Evolutionary conservation across 64 coral and sea anemone species (phyloP).

Genomic region (Cladopsammia gracilis): DNA sequence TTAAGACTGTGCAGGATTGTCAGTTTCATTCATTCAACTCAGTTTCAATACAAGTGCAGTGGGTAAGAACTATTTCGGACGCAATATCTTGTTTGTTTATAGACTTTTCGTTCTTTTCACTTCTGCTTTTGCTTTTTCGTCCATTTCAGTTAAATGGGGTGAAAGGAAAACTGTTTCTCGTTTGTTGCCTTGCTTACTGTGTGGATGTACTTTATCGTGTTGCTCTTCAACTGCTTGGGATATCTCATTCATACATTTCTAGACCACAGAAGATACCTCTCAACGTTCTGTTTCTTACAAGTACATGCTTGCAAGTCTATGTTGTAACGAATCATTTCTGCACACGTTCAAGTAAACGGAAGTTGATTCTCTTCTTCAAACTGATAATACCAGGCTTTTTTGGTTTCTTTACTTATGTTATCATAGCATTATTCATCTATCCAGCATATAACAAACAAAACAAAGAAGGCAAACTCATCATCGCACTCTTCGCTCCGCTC

Average conservation of each 20-base stretch:
- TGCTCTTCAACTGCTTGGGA: background rate
- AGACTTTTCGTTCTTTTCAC: background rate
- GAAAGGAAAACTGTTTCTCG: background rate
- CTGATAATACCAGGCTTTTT: background rate
- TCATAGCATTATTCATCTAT: background rate
- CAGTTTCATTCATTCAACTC: background rate
- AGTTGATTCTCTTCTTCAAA: background rate
- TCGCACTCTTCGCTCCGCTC: background rate
- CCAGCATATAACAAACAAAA: too few relatives aligned
- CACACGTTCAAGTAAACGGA: too few relatives aligned
- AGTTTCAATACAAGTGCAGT: background rate
- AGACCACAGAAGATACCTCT: background rate
- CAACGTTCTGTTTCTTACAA: background rate
- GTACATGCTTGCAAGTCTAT: background rate
- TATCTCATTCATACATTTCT: background rate
- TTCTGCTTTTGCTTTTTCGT: background rate
- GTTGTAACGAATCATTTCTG: background rate
- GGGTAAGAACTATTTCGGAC: background rate
- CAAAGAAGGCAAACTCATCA: background rate
- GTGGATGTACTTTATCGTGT: conserved; percentile 4
- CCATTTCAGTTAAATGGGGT: background rate
- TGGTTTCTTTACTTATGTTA: too few relatives aligned
- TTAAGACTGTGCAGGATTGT: background rate
- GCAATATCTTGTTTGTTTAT: background rate
- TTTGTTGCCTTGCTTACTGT: background rate